Evolutionary conservation across 2,113 vertebrate genomes (phyloP).

Genomic region (Corydoras sp.): DNA sequence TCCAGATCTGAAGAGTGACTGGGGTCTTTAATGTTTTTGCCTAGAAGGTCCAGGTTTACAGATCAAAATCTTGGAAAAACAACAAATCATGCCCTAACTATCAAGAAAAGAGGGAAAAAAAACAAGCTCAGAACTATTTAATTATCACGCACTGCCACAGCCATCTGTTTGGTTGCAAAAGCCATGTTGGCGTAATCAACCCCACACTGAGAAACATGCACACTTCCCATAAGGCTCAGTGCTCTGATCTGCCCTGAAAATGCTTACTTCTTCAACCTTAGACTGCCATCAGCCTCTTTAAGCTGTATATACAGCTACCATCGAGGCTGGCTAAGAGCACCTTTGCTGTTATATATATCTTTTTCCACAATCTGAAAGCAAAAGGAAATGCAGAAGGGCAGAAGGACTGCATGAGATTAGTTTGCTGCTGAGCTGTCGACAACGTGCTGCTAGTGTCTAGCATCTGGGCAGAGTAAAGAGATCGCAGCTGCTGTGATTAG

Average conservation of each 20-base stretch:
- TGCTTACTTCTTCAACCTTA: neutral
- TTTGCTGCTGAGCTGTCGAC: neutral
- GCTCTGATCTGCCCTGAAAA: conserved; percentile 7
- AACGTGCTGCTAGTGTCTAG: conserved; percentile 10
- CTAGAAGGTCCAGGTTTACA: no score
- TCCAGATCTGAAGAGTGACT: no score
- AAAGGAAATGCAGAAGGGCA: conserved; percentile 8
- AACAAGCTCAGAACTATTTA: conserved; percentile 8
- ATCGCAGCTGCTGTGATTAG: conserved; percentile 43
- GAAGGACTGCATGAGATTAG: conserved; percentile 30
- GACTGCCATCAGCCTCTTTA: conserved; percentile 11
- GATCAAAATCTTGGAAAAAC: no score
- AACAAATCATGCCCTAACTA: conserved; percentile 4
- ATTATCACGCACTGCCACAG: conserved; percentile 19
- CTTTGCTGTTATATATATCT: conserved; percentile 10
- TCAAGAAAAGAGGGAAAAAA: conserved; percentile 5
- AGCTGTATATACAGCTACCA: conserved; percentile 21
- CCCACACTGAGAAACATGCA: conserved; percentile 31
- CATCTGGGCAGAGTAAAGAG: conserved; percentile 21
- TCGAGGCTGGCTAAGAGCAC: conserved; percentile 9
- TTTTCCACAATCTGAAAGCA: conserved; percentile 1
- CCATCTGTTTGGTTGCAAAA: conserved; percentile 38
- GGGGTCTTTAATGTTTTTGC: no score
- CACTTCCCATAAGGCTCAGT: conserved; percentile 13
- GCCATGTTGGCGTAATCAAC: conserved; percentile 33